phyloP scores from a whole-genome alignment of 2,113 vertebrate species.

The Atherinomorus stipes region DNA sequence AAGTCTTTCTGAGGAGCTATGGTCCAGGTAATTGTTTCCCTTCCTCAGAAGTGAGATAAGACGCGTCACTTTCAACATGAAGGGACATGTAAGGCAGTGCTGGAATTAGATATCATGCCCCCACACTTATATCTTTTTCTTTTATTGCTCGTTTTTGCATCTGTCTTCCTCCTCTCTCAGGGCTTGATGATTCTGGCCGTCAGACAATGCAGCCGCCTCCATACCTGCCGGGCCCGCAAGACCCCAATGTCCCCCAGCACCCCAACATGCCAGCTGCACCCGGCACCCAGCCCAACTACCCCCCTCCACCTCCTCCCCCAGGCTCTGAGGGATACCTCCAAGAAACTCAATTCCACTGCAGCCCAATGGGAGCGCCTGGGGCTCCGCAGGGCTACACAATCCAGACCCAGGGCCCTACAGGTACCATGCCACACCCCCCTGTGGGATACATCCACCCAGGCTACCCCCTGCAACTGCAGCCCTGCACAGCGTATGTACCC shows the following conservation, averaged over 20 bases:
- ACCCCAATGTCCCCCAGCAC: slow-evolving; percentile 70
- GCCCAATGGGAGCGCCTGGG: slow-evolving; percentile 73
- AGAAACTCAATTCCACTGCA: slow-evolving; percentile 86
- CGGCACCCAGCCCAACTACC: slow-evolving; percentile 81
- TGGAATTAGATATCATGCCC: slow-evolving; percentile 37
- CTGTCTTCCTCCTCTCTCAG: slow-evolving; percentile 64
- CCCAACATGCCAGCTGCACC: slow-evolving; percentile 80
- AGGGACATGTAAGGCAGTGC: slow-evolving; percentile 7
- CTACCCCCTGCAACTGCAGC: slow-evolving; percentile 92
- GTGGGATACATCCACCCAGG: slow-evolving; percentile 89
- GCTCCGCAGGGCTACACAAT: slow-evolving; percentile 89
- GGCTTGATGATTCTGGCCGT: slow-evolving; percentile 85
- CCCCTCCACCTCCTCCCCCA: slow-evolving; percentile 80
- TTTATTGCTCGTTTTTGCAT: slow-evolving; percentile 34
- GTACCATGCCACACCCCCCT: slow-evolving; percentile 82
- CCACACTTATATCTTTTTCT: slow-evolving; percentile 10
- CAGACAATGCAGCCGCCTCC: slow-evolving; percentile 89
- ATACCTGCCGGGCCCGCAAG: slow-evolving; percentile 80
- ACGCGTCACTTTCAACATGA: slow-evolving; percentile 17
- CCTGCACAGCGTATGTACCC: slow-evolving; percentile 92
- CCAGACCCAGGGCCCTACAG: slow-evolving; percentile 86
- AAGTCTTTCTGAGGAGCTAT: slow-evolving; percentile 33
- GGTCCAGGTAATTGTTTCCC: slow-evolving; percentile 38
- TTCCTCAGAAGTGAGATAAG: slow-evolving; percentile 33
- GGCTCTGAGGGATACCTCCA: slow-evolving; percentile 83